These are phyloP conservation scores for Myiotriccus ornatus DNA, from an alignment of 2,797 vertebrate genomes.

Conservation along the genomic window DNA sequence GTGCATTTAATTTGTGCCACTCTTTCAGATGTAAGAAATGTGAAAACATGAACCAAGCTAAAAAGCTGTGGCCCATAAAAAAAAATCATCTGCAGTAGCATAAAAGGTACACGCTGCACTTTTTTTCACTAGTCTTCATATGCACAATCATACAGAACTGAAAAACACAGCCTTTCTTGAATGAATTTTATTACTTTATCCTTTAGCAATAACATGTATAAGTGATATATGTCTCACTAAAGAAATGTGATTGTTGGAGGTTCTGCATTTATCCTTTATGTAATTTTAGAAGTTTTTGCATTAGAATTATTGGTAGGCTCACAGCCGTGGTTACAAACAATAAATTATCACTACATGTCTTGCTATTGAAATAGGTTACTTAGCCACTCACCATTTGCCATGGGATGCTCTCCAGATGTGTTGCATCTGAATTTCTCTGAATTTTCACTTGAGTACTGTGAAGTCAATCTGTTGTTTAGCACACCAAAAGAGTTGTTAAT, in stretches of 20 bases:
- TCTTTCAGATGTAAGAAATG: conserved; percentile 67
- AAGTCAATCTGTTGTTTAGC: conserved; percentile 75
- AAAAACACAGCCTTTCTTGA: background rate
- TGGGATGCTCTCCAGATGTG: conserved; percentile 81
- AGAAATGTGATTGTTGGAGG: background rate
- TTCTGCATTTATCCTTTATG: background rate
- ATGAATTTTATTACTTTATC: background rate
- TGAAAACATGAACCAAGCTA: conserved; percentile 34
- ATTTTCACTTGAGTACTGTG: conserved; percentile 60
- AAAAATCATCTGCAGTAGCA: background rate
- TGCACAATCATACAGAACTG: background rate
- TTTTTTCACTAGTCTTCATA: background rate
- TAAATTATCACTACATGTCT: conserved; percentile 77
- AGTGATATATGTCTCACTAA: background rate
- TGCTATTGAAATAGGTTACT: conserved; percentile 76
- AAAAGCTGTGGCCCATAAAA: conserved; percentile 26
- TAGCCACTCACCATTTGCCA: conserved; percentile 74
- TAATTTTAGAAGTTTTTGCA: conserved; percentile 46
- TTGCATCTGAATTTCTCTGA: conserved; percentile 73
- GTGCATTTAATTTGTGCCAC: conserved; percentile 71
- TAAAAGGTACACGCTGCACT: background rate
- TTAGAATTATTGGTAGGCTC: conserved; percentile 65
- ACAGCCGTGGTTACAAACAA: conserved; percentile 57
- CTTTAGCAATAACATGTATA: background rate
- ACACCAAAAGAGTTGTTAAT: conserved; percentile 74